These are phyloP conservation scores for Anolis carolinensis DNA, from an alignment of 2,113 vertebrate genomes.

Conservation along the genomic window DNA sequence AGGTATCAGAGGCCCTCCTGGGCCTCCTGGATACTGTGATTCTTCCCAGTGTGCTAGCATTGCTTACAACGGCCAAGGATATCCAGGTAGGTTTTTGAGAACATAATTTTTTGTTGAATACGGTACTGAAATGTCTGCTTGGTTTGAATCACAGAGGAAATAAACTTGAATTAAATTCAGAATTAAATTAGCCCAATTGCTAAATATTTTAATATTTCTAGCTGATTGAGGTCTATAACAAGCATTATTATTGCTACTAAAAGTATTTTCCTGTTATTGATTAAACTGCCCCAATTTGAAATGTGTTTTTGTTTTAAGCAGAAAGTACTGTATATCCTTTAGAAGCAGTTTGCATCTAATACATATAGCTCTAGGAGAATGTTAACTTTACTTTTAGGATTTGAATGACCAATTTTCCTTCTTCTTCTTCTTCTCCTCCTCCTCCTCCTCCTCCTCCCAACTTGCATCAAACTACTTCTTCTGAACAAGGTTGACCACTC, in stretches of 20 bases:
- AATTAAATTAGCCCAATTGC: background rate
- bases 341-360: background rate
- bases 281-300: background rate
- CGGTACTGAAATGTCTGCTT: conserved; percentile 10
- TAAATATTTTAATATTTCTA: conserved; percentile 15
- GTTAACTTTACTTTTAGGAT: conserved; percentile 52
- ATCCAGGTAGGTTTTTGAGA: conserved; percentile 84
- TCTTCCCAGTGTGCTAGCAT: conserved; percentile 97
- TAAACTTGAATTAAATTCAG: background rate
- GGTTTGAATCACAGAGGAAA: conserved; percentile 21
- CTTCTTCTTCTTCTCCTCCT: conserved; percentile 46
- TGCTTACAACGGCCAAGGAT: conserved; percentile 97
- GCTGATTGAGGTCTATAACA: conserved; percentile 11
- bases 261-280: background rate
- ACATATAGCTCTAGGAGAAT: conserved; percentile 40
- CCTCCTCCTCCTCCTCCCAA: conserved; percentile 38
- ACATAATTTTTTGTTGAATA: background rate
- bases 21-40: conserved; percentile 95
- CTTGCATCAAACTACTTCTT: conserved; percentile 50
- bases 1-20: conserved; percentile 89
- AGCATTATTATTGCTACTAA: background rate
- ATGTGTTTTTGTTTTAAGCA: conserved; percentile 30
- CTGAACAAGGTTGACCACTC: conserved; percentile 71
- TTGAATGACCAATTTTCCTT: conserved; percentile 70
- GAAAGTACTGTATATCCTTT: conserved; percentile 23